Evolutionary conservation across 2,888 invertebrate species (phyloP), one percentile per base, ranked within the genome.

Genomic region (Pachymerium ferrugineum): DNA sequence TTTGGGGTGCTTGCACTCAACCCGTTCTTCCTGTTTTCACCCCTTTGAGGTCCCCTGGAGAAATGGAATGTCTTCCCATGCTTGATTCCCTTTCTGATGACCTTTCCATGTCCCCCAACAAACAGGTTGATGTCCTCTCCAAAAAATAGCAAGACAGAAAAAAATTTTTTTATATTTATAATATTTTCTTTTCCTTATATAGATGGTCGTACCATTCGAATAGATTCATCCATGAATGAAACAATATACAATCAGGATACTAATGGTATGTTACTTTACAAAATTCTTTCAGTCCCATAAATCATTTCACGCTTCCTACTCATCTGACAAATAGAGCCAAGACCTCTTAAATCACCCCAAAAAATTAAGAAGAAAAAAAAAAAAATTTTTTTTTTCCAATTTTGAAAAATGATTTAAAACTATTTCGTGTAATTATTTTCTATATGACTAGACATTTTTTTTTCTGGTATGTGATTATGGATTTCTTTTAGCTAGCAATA

Each of bases 11-110:
- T 62, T 62, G 62, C 62, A 62, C 62, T 62, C 62, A 62, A 62
- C 62, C 62, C 62, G 62, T 62, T 62, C 62, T 62, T 62, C 62
- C 62, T 28, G 62, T 62, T 62, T 62, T 62, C 62, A 12, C 62
- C 62, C 47, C 62, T 62, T 62, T 62, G 62, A 62, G 62, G 62
- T 62, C 62, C 62, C 62, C n/a, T 62, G 62, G 62, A 62, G 62
- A 62, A 62, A 62, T 28, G 62, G 62, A 62, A 62, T 62, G 62
- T n/a, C 62, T 62, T 62, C 62, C 62, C 62, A 62, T 62, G 62
- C 25, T 62, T 62, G 62, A 62, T 62, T 62, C 62, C 62, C 62
- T 62, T 62, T 62, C 62, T 22, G 62, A 62, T 62, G 62, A 62
- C 62, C 62, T 62, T n/a, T 62, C 62, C 62, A 62, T 62, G 62